phyloP scores from a whole-genome alignment of 1,140 invertebrate genomes.

The Steinernema khuongi region DNA sequence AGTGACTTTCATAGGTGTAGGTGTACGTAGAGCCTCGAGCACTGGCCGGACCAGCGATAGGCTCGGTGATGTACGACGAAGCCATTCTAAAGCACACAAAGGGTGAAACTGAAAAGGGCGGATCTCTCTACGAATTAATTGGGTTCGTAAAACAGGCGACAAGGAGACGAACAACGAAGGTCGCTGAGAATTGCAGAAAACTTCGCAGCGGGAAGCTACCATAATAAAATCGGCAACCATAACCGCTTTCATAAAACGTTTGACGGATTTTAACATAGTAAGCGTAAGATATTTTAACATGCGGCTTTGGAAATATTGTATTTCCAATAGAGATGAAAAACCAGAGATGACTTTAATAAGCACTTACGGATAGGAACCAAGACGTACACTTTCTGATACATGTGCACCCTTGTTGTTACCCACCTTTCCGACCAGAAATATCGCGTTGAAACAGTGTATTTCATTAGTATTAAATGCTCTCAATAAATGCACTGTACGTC shows the following conservation, averaged over 20 bases:
- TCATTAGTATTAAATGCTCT: too few relatives aligned
- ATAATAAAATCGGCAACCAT: neutral
- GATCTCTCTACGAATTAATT: slow-evolving; percentile 4
- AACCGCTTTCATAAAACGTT: neutral
- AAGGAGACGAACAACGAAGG: neutral
- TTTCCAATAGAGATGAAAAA: too few relatives aligned
- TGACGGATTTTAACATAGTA: neutral
- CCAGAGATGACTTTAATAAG: too few relatives aligned
- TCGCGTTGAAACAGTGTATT: too few relatives aligned
- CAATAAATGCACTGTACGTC: too few relatives aligned
- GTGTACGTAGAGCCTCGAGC: slow-evolving; percentile 51
- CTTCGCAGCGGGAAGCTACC: neutral
- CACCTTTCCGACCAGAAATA: too few relatives aligned
- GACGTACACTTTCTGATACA: too few relatives aligned
- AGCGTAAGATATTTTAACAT: neutral
- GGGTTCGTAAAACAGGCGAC: slow-evolving; percentile 4
- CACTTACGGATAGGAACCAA: too few relatives aligned
- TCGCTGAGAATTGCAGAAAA: slow-evolving; percentile 16
- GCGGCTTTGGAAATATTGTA: neutral
- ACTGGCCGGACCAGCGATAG: slow-evolving; percentile 44
- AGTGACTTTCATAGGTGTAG: slow-evolving; percentile 55
- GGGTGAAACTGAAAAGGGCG: slow-evolving; percentile 9
- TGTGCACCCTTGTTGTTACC: too few relatives aligned
- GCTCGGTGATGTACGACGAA: slow-evolving; percentile 54
- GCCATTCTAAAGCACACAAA: slow-evolving; percentile 49